phyloP scores from a whole-genome alignment of 1,140 invertebrate species.

The Cotesia vestalis region DNA sequence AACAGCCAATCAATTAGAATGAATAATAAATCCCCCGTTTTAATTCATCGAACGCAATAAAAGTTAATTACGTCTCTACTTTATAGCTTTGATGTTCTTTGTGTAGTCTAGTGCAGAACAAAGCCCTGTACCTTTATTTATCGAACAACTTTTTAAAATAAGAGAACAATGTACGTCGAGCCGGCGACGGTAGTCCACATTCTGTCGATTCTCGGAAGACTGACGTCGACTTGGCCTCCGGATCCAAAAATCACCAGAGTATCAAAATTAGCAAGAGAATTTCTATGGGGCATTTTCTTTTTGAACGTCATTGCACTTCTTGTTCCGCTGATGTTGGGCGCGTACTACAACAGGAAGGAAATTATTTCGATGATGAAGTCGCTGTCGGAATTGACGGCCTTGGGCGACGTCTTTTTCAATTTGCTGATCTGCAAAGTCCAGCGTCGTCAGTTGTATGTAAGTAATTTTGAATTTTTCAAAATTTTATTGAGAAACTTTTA shows the following conservation, averaged over 20 bases:
- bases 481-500: slow-evolving; percentile 7
- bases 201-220: slow-evolving; percentile 23
- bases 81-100: no score
- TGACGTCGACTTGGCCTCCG: slow-evolving; percentile 31
- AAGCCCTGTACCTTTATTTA: not conserved
- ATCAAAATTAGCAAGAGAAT: not conserved
- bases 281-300: slow-evolving; percentile 10
- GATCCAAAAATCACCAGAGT: slow-evolving; percentile 26
- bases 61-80: no score
- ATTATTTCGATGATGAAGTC: slow-evolving; percentile 38
- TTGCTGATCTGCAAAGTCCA: slow-evolving; percentile 40
- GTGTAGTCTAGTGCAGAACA: no score
- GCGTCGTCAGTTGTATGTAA: slow-evolving; percentile 40
- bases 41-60: no score
- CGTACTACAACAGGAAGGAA: slow-evolving; percentile 21
- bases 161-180: slow-evolving; percentile 4
- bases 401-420: slow-evolving; percentile 40
- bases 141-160: not conserved
- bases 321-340: slow-evolving; percentile 37
- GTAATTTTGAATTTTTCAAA: slow-evolving; percentile 7
- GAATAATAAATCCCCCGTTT: no score
- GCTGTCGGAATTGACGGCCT: slow-evolving; percentile 42
- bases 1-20: no score
- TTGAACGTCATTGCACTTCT: slow-evolving; percentile 27
- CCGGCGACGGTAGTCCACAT: slow-evolving; percentile 11